These are phyloP conservation scores for Diorhabda elongata DNA, from an alignment of 1,140 invertebrate genomes.

Conservation along the genomic window DNA sequence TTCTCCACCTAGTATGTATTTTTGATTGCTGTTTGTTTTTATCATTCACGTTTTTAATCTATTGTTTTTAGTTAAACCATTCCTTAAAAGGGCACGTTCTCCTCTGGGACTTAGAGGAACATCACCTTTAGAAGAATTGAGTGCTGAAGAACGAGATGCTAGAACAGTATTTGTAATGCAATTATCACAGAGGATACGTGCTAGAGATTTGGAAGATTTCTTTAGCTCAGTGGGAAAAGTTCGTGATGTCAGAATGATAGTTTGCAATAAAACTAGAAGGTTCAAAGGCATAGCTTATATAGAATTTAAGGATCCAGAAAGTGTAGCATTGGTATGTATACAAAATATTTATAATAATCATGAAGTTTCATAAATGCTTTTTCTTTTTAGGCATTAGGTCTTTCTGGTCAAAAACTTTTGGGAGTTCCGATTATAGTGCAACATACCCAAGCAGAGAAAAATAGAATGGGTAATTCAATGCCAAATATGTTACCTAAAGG, in stretches of 20 bases:
- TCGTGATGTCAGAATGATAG: conserved; percentile 96
- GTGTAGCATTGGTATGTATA: conserved; percentile 80
- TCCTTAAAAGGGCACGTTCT: conserved; percentile 30
- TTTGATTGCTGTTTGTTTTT: neutral
- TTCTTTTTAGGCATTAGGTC: conserved; percentile 77
- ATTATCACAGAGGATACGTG: conserved; percentile 87
- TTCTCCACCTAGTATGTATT: conserved; percentile 25
- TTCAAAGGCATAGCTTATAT: conserved; percentile 99
- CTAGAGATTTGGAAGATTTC: conserved; percentile 97
- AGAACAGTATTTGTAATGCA: conserved; percentile 99
- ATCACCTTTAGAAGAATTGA: conserved; percentile 67
- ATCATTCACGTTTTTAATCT: neutral
- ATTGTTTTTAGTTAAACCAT: conserved; percentile 23
- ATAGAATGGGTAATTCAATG: conserved; percentile 83
- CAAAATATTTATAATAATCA: neutral
- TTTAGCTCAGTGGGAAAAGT: conserved; percentile 99
- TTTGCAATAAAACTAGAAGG: conserved; percentile 96
- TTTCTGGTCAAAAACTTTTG: conserved; percentile 94
- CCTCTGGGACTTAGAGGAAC: conserved; percentile 33
- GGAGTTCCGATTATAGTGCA: conserved; percentile 98
- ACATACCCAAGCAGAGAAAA: conserved; percentile 97
- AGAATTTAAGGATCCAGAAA: conserved; percentile 97
- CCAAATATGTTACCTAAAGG: conserved; percentile 78
- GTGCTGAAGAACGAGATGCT: conserved; percentile 96
- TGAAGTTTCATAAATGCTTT: no score